Evolutionary conservation across 2,113 vertebrate genomes (phyloP).

Genomic region (Taurulus bubalis): DNA sequence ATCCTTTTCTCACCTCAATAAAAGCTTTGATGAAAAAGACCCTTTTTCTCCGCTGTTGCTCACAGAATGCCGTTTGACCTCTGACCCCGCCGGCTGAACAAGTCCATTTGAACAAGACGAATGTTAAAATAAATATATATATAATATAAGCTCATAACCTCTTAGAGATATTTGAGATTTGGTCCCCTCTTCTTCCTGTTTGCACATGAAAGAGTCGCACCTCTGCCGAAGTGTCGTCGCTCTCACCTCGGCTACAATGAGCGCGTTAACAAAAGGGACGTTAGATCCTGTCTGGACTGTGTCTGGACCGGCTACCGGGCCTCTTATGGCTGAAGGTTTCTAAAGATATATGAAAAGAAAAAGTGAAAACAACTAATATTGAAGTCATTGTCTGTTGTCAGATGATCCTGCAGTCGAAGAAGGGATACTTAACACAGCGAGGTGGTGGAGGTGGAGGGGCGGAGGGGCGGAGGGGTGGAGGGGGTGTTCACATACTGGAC

Average conservation of each 20-base stretch:
- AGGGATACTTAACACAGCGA: constrained; percentile 12
- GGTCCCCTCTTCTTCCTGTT: not conserved
- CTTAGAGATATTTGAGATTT: too few species aligned
- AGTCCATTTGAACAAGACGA: not conserved
- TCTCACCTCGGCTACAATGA: constrained; percentile 66
- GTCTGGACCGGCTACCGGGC: too few species aligned
- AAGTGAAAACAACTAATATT: too few species aligned
- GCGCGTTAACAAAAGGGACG: constrained; percentile 48
- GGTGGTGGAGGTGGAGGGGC: not conserved
- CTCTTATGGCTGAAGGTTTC: too few species aligned
- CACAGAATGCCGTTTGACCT: not conserved
- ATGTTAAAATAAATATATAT: not conserved
- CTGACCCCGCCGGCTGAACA: not conserved
- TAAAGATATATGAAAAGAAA: too few species aligned
- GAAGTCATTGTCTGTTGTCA: constrained; percentile 55
- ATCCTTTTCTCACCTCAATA: too few species aligned
- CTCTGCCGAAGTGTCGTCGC: constrained; percentile 53
- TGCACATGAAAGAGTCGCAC: constrained; percentile 61
- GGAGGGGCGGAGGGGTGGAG: not conserved
- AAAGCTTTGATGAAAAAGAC: not conserved
- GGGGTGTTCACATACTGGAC: constrained; percentile 13
- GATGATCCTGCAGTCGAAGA: constrained; percentile 28
- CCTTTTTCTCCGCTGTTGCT: not conserved
- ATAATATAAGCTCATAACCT: not conserved
- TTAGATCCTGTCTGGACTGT: constrained; percentile 65